Percentiles rank a stretch among this genome's conserved stretches.
phyloP scores from a whole-genome alignment of 2,113 vertebrate genomes.

The Cyprinodon brontotheroides region DNA sequence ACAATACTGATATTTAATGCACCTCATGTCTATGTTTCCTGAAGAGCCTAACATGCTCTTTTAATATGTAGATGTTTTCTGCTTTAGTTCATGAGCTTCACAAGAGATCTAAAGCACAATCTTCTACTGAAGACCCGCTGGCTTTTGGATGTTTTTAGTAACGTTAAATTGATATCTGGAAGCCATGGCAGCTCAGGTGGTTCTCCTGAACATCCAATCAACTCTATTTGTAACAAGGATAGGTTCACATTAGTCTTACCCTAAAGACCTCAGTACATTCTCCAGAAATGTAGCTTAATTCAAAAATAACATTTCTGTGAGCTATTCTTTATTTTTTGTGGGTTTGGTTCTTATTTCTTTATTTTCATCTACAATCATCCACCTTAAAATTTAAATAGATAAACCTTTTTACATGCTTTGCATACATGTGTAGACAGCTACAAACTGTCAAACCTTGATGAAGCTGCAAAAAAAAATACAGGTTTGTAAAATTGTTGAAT shows the following conservation, averaged over 20 bases:
- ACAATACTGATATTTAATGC: neutral
- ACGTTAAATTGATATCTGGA: conserved; percentile 15
- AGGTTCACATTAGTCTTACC: neutral
- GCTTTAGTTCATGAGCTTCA: neutral
- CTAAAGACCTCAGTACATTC: neutral
- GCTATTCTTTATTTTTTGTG: neutral
- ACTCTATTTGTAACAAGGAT: conserved; percentile 31
- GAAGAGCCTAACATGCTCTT: neutral
- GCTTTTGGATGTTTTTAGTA: neutral
- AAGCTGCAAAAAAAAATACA: too few relatives aligned
- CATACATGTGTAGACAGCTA: too few relatives aligned
- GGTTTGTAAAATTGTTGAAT: too few relatives aligned
- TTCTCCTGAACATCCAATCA: conserved; percentile 35
- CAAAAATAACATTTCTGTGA: neutral
- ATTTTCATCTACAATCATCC: neutral
- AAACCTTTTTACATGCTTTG: neutral
- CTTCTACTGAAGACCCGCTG: neutral
- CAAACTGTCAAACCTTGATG: too few relatives aligned
- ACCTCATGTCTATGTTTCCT: neutral
- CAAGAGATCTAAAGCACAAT: neutral
- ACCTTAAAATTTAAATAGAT: neutral
- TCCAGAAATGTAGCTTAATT: neutral
- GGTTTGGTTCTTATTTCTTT: neutral
- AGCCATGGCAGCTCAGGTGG: conserved; percentile 22
- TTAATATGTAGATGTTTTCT: neutral